phyloP scores from a whole-genome alignment of 2,113 vertebrate species.

The Anarhynchus alexandrinus region DNA sequence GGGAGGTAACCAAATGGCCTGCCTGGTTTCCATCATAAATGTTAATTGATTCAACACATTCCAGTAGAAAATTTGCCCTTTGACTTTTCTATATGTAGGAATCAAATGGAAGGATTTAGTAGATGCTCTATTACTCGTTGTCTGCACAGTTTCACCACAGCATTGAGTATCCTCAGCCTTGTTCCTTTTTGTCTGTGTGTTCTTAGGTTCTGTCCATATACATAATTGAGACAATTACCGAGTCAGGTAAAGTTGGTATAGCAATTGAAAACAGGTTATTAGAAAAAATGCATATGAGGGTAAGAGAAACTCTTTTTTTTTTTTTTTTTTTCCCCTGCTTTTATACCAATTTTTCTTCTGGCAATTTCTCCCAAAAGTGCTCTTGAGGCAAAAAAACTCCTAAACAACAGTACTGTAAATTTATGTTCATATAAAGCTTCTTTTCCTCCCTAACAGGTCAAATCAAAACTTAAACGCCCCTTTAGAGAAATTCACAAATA shows the following conservation, averaged over 20 bases:
- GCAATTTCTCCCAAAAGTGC: background rate
- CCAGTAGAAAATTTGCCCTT: background rate
- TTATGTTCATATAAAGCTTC: background rate
- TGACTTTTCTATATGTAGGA: background rate
- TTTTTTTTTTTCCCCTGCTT: background rate
- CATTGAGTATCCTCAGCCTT: background rate
- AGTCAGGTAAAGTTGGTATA: background rate
- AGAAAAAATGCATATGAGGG: background rate
- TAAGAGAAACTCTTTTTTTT: background rate
- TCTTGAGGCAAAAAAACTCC: background rate
- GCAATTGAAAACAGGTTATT: background rate
- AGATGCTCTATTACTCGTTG: background rate
- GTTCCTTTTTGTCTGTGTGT: too few species aligned
- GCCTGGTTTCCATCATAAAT: background rate
- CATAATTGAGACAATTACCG: background rate
- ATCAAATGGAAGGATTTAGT: background rate
- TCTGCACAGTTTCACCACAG: background rate
- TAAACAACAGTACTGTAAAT: background rate
- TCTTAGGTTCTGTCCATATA: background rate
- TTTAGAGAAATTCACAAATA: background rate
- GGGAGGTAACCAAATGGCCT: background rate
- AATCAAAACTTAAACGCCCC: background rate
- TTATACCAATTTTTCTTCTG: background rate
- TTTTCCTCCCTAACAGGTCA: background rate
- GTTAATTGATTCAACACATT: background rate